These are phyloP conservation scores for Theristicus caerulescens DNA, from an alignment of 2,113 vertebrate species.

Conservation along the genomic window DNA sequence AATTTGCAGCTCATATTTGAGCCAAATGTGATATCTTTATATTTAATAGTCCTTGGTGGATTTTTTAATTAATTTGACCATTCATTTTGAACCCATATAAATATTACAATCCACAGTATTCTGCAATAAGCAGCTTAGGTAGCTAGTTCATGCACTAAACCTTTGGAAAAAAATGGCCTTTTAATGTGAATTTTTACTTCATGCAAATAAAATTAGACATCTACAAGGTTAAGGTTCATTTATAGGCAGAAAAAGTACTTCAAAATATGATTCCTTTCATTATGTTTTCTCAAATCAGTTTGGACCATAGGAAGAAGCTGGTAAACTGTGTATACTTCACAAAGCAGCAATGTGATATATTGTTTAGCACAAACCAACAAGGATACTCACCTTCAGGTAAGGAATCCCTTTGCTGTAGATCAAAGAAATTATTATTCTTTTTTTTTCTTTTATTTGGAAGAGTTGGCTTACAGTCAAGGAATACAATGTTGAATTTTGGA, in stretches of 20 bases:
- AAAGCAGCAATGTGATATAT: background rate
- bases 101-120: background rate
- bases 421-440: background rate
- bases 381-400: background rate
- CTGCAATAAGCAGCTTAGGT: background rate
- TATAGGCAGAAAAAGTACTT: background rate
- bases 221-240: background rate
- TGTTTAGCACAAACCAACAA: background rate
- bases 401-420: background rate
- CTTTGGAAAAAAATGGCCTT: background rate
- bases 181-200: background rate
- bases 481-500: background rate
- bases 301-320: fast-evolving
- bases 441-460: background rate
- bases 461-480: background rate
- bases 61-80: background rate
- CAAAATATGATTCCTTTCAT: background rate
- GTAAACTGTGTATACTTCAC: background rate
- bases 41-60: background rate
- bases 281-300: background rate
- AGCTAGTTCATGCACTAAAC: background rate
- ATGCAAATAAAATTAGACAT: background rate
- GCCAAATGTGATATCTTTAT: background rate
- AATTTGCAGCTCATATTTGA: background rate
- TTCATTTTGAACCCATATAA: background rate